Base-by-base conservation (phyloP, 2,113 vertebrate species). In the Trematocara variabile region DNA sequence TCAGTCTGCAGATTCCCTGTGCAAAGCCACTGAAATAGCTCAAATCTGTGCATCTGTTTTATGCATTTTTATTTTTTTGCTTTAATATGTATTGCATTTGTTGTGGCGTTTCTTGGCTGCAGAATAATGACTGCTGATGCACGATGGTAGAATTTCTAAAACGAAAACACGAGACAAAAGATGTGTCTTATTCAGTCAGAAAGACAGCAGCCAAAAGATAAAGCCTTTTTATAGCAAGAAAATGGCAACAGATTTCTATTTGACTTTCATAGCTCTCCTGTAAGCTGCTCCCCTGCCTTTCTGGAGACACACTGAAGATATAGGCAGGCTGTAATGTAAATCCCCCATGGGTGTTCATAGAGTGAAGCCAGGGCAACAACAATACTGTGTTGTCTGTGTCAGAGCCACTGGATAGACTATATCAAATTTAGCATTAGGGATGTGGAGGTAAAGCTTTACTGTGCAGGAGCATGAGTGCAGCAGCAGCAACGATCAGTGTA, bases 291-390 rank as follows among this genome's bases (percentile, higher is more conserved):
- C 33, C 52, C 83, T 84, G 58, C 81, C 48, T 82, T 86, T 78
- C 73, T 85, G 78, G 65, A 46, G 85, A 81, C 56, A 34, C 52
- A 83, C 63, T 60, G 81, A 77, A 82, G 82, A 88, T 88, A 77
- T 20, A 90, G 54, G 60, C 60, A 37, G 37, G 12, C 85, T 81
- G 86, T 81, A 90, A 91, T 90, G 68, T 52, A 84, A 91, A 91
- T 81, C 60, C 85, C 86, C 86, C 70, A 73, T 68, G 84, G 82
- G 90, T 82, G 89, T 87, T 86, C 84, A 82, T 73, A 44, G 46
- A 86, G 85, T 70, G 39, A 82, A 52, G 77, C 85, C 79, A 75
- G 63, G 63, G 70, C 65, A 80, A 78, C 86, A 84, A 80, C 89
- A 83, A 28, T 2, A 13, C 80, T 18, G 65, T 83, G 84, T 89